Conservation (phyloP, 2,797 vertebrate genomes). For the Denticeps clupeoides region DNA sequence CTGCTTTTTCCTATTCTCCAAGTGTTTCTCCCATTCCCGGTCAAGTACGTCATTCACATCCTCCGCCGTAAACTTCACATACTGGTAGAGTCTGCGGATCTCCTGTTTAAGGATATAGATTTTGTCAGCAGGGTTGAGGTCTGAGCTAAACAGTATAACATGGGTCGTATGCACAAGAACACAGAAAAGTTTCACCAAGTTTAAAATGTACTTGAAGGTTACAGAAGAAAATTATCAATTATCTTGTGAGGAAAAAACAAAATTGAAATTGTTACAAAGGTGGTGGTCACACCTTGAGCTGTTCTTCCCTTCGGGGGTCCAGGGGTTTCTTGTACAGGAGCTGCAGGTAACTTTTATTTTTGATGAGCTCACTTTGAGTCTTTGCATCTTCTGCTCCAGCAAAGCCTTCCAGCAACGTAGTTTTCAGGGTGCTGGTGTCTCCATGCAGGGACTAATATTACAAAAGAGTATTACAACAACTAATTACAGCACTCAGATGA, state of each 20-base stretch:
- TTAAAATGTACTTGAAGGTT: too few relatives aligned
- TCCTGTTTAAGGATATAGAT: slow-evolving; percentile 53
- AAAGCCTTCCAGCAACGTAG: slow-evolving; percentile 81
- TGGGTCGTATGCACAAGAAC: too few relatives aligned
- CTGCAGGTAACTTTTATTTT: slow-evolving; percentile 72
- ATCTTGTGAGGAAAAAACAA: too few relatives aligned
- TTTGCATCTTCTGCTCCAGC: slow-evolving; percentile 80
- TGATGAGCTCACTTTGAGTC: slow-evolving; percentile 69
- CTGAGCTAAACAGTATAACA: too few relatives aligned
- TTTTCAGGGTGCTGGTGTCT: slow-evolving; percentile 84
- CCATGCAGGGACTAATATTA: slow-evolving; percentile 76
- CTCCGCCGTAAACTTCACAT: slow-evolving; percentile 83
- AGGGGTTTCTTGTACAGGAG: slow-evolving; percentile 86
- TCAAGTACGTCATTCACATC: slow-evolving; percentile 89
- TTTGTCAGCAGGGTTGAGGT: too few relatives aligned
- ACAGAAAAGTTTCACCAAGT: too few relatives aligned
- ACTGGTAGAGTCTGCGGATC: slow-evolving; percentile 86
- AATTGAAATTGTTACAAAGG: too few relatives aligned
- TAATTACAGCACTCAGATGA: background rate
- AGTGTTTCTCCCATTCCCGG: slow-evolving; percentile 85
- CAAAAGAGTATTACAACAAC: background rate
- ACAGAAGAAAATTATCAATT: too few relatives aligned
- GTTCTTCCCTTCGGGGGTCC: slow-evolving; percentile 85
- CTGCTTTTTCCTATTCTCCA: slow-evolving; percentile 81
- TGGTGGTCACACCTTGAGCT: slow-evolving; percentile 87